Percentiles rank a stretch among this genome's conserved stretches.
phyloP scores from a whole-genome alignment of 1,140 invertebrate genomes.

The Agrypnia vestita region DNA sequence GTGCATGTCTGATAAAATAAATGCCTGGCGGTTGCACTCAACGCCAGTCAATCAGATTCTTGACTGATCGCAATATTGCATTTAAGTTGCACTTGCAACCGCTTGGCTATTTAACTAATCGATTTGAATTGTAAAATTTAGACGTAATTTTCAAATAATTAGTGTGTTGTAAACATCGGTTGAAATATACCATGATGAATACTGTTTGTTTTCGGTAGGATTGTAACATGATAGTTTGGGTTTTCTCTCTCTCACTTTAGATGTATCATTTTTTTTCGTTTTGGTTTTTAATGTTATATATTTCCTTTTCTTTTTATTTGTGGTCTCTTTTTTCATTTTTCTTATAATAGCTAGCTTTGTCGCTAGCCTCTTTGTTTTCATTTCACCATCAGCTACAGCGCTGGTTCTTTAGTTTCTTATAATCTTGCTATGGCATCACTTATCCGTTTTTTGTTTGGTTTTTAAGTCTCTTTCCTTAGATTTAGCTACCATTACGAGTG shows the following conservation, averaged over 20 bases:
- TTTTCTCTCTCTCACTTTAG: slow-evolving; percentile 5
- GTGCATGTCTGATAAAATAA: slow-evolving; percentile 1
- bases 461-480: too few species aligned
- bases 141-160: slow-evolving; percentile 15
- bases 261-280: background rate
- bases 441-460: too few species aligned
- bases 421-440: too few species aligned
- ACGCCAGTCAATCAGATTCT: background rate
- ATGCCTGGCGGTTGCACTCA: background rate
- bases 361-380: too few species aligned
- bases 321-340: too few species aligned
- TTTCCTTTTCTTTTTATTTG: background rate
- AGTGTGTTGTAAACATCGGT: background rate
- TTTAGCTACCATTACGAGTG: too few species aligned
- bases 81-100: background rate
- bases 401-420: too few species aligned
- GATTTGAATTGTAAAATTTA: slow-evolving; percentile 13
- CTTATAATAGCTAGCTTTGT: too few species aligned
- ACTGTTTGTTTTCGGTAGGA: slow-evolving; percentile 4
- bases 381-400: too few species aligned
- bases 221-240: slow-evolving; percentile 19
- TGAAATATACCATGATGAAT: slow-evolving; percentile 17
- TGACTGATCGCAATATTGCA: background rate
- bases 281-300: slow-evolving; percentile 1
- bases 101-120: slow-evolving; percentile 12